These are phyloP conservation scores for Liposcelis brunnea DNA, from an alignment of 2,888 invertebrate genomes.

Conservation along the genomic window DNA sequence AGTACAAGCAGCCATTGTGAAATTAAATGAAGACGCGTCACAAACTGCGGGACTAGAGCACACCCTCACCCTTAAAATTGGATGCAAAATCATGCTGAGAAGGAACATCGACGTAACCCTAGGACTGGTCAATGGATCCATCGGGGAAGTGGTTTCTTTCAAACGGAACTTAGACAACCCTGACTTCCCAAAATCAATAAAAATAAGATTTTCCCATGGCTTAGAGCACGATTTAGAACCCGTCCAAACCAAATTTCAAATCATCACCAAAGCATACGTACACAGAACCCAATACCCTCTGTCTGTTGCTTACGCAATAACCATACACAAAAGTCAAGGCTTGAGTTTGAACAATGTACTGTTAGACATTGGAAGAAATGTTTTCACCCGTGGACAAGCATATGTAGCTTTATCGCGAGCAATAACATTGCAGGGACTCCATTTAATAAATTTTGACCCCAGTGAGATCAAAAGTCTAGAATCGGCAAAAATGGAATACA, in stretches of 20 bases:
- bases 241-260: slow-evolving; percentile 16
- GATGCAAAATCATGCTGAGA: slow-evolving; percentile 18
- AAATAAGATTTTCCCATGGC: slow-evolving; percentile 14
- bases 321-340: slow-evolving; percentile 19
- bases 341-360: slow-evolving; percentile 17
- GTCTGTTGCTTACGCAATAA: slow-evolving; percentile 20
- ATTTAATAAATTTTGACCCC: no score
- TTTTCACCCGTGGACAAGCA: slow-evolving; percentile 16
- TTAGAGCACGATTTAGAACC: slow-evolving; percentile 11
- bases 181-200: slow-evolving; percentile 11
- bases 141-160: slow-evolving; percentile 16
- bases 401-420: slow-evolving; percentile 19
- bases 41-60: slow-evolving; percentile 18
- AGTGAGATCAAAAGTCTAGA: no score
- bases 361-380: slow-evolving; percentile 16
- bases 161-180: slow-evolving; percentile 10
- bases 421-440: no score
- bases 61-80: slow-evolving; percentile 16
- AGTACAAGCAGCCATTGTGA: slow-evolving; percentile 13
- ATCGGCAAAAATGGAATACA: no score
- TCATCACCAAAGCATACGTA: slow-evolving; percentile 16
- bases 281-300: slow-evolving; percentile 15
- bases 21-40: slow-evolving; percentile 16
- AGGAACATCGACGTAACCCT: slow-evolving; percentile 19
- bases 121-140: slow-evolving; percentile 19